Evolutionary conservation across 2,113 vertebrate species (phyloP).

Genomic region (Labeo catla): DNA sequence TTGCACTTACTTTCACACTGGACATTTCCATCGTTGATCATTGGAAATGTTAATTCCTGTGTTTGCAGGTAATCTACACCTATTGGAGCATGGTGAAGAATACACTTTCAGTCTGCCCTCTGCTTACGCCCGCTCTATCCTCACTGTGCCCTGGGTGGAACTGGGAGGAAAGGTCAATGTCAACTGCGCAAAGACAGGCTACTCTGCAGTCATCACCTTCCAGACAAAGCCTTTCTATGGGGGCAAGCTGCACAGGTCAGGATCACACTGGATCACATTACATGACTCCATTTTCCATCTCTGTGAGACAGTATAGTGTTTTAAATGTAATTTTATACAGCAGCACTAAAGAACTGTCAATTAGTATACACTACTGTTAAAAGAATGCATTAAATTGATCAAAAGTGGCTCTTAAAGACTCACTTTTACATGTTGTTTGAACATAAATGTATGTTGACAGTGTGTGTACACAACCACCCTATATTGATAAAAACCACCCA

Average conservation of each 20-base stretch:
- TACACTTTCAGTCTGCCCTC: conserved; percentile 95
- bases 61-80: conserved; percentile 83
- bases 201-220: conserved; percentile 95
- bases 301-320: conserved; percentile 21
- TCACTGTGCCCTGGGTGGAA: conserved; percentile 98
- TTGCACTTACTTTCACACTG: not conserved
- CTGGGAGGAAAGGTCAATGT: conserved; percentile 95
- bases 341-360: not conserved
- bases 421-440: no score
- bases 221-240: conserved; percentile 99
- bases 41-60: not conserved
- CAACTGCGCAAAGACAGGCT: conserved; percentile 89
- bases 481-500: no score
- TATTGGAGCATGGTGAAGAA: conserved; percentile 92
- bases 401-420: no score
- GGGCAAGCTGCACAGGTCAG: conserved; percentile 92
- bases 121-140: conserved; percentile 95
- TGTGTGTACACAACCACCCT: no score
- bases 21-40: not conserved
- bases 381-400: not conserved
- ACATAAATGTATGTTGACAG: no score
- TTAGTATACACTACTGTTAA: not conserved
- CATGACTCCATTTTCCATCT: conserved; percentile 22
- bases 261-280: conserved; percentile 37
- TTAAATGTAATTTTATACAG: conserved; percentile 8